These are phyloP conservation scores for Australoheros facetus DNA, from an alignment of 2,797 vertebrate genomes.

Conservation along the genomic window DNA sequence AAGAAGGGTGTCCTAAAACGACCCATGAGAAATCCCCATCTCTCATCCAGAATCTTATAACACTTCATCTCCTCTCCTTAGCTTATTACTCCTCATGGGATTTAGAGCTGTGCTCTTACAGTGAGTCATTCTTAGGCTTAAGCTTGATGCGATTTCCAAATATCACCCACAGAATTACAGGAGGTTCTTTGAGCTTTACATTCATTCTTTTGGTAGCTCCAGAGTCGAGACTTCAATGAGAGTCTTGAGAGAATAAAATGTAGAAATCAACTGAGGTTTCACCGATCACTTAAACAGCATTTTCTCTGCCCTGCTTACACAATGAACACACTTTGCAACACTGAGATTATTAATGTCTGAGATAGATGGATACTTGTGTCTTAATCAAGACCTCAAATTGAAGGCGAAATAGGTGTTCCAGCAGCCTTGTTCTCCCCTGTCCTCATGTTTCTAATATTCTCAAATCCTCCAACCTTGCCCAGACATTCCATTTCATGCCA, in stretches of 20 bases:
- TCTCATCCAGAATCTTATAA: slow-evolving; percentile 33
- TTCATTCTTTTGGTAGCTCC: slow-evolving; percentile 34
- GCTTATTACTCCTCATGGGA: slow-evolving; percentile 39
- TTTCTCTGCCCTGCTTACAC: neutral
- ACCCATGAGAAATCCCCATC: slow-evolving; percentile 34
- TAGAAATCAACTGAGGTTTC: slow-evolving; percentile 23
- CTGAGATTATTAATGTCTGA: neutral
- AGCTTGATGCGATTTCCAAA: slow-evolving; percentile 54
- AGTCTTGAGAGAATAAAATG: slow-evolving; percentile 24
- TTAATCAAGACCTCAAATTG: slow-evolving; percentile 1
- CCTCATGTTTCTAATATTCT: neutral
- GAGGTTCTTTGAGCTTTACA: slow-evolving; percentile 55
- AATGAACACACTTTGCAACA: neutral
- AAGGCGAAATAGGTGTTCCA: neutral
- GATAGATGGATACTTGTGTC: neutral
- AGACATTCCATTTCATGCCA: neutral
- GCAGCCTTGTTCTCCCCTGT: neutral
- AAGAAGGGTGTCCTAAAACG: slow-evolving; percentile 39
- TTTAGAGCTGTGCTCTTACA: slow-evolving; percentile 36
- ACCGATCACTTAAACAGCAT: slow-evolving; percentile 15
- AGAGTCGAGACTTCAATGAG: slow-evolving; percentile 10
- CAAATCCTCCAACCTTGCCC: neutral
- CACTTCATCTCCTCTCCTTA: slow-evolving; percentile 31
- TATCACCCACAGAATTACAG: slow-evolving; percentile 47
- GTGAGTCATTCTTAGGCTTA: slow-evolving; percentile 50